Conservation (phyloP, 1,140 invertebrate genomes). For the Magallana gigas region DNA sequence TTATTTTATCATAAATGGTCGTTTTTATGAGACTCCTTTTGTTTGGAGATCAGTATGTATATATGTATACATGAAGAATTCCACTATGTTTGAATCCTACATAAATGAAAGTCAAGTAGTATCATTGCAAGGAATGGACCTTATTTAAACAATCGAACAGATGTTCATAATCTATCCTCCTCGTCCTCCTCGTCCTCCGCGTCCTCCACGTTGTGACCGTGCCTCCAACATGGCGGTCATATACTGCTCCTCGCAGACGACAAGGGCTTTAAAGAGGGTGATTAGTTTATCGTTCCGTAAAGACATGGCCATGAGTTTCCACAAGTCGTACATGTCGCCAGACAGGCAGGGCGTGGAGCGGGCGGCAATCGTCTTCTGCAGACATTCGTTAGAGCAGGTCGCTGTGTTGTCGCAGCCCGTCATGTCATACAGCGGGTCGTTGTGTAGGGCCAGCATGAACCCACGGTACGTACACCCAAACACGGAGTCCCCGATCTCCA, state of each 20-base stretch:
- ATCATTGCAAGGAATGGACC: too few relatives aligned
- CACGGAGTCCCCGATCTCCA: constrained; percentile 39
- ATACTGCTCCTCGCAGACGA: constrained; percentile 19
- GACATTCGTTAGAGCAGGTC: constrained; percentile 40
- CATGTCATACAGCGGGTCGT: not conserved
- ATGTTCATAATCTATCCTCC: too few relatives aligned
- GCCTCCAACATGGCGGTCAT: not conserved
- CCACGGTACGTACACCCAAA: constrained; percentile 43
- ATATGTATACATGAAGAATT: too few relatives aligned
- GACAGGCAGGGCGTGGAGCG: constrained; percentile 41
- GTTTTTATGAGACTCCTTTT: too few relatives aligned
- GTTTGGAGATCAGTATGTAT: too few relatives aligned
- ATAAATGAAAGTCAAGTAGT: too few relatives aligned
- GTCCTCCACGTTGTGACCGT: not conserved
- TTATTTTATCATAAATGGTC: too few relatives aligned
- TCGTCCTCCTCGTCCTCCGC: not conserved
- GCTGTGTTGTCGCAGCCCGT: constrained; percentile 16
- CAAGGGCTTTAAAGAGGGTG: constrained; percentile 44
- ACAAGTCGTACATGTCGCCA: constrained; percentile 53
- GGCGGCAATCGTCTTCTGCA: not conserved
- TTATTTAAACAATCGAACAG: too few relatives aligned
- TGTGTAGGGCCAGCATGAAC: constrained; percentile 33
- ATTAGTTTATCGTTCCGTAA: constrained; percentile 3
- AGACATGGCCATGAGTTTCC: constrained; percentile 41
- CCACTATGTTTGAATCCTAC: too few relatives aligned